Conservation (phyloP, 1,140 invertebrate species). For the Drosophila sucinea region DNA sequence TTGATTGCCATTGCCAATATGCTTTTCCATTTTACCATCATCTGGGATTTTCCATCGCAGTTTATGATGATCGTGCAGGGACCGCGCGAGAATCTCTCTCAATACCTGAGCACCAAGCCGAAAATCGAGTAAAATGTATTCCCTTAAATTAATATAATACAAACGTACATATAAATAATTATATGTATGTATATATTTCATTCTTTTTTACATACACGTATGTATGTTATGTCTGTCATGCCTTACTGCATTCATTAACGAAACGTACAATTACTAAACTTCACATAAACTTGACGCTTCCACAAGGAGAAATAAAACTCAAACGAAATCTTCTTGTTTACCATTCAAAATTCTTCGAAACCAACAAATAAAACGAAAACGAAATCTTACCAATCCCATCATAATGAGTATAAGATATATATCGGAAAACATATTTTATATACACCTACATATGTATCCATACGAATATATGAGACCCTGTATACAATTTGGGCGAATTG, state of each 20-base stretch:
- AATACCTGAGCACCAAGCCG: constrained; percentile 58
- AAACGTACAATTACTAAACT: constrained; percentile 70
- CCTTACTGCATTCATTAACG: constrained; percentile 29
- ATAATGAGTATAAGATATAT: constrained; percentile 30
- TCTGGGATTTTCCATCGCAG: constrained; percentile 93
- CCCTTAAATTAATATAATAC: constrained; percentile 1
- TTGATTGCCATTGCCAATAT: constrained; percentile 95
- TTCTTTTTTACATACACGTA: constrained; percentile 6
- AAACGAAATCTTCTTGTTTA: constrained; percentile 22
- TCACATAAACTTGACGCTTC: constrained; percentile 64
- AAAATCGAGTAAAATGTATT: constrained; percentile 51
- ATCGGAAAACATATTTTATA: constrained; percentile 11
- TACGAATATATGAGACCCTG: constrained; percentile 1
- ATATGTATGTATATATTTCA: constrained; percentile 13
- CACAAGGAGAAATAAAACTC: constrained; percentile 41
- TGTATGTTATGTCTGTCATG: constrained; percentile 16
- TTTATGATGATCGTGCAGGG: constrained; percentile 89
- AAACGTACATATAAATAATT: not conserved
- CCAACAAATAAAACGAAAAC: constrained; percentile 27
- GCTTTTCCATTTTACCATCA: constrained; percentile 94
- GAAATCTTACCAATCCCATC: constrained; percentile 31
- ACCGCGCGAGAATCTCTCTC: constrained; percentile 62
- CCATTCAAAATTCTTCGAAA: constrained; percentile 26
- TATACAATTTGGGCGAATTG: constrained; percentile 5
- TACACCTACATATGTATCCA: constrained; percentile 12